These are phyloP conservation scores for Melanostoma mellinum DNA, from an alignment of 2,888 invertebrate species.

Conservation along the genomic window DNA sequence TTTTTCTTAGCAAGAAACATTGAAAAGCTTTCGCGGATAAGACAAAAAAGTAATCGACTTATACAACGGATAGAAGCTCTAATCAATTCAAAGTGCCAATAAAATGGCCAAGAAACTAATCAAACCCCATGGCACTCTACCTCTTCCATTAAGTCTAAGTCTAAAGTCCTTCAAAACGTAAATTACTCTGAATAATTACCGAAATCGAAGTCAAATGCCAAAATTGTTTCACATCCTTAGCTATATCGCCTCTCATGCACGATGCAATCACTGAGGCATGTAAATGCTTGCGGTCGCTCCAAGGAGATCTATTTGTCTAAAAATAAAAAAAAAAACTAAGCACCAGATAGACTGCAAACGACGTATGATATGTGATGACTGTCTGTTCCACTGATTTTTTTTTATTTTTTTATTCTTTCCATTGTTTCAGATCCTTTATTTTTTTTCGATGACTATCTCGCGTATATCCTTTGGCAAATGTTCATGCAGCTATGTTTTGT, in stretches of 20 bases:
- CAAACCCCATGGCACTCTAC: not conserved
- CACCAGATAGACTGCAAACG: constrained; percentile 58
- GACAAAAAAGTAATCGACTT: too few species aligned
- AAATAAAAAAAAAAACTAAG: constrained; percentile 32
- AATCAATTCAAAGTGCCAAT: not conserved
- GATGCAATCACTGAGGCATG: constrained; percentile 45
- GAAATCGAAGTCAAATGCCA: constrained; percentile 43
- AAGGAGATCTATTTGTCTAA: constrained; percentile 21
- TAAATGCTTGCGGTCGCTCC: constrained; percentile 45
- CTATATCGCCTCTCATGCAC: not conserved
- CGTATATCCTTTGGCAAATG: constrained; percentile 70
- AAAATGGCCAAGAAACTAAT: not conserved
- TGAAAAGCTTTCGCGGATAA: too few species aligned
- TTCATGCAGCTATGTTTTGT: constrained; percentile 60
- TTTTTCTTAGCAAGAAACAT: too few species aligned
- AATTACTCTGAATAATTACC: constrained; percentile 38
- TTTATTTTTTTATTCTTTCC: constrained; percentile 28
- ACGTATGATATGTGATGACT: constrained; percentile 72
- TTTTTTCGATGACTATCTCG: constrained; percentile 66
- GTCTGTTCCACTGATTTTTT: constrained; percentile 60
- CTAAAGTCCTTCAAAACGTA: constrained; percentile 13
- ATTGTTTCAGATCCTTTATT: constrained; percentile 61
- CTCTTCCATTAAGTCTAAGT: not conserved
- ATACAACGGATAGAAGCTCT: too few species aligned
- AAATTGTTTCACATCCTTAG: constrained; percentile 14